These are phyloP conservation scores for Aspiorhynchus laticeps DNA, from an alignment of 2,113 vertebrate genomes.

Conservation along the genomic window DNA sequence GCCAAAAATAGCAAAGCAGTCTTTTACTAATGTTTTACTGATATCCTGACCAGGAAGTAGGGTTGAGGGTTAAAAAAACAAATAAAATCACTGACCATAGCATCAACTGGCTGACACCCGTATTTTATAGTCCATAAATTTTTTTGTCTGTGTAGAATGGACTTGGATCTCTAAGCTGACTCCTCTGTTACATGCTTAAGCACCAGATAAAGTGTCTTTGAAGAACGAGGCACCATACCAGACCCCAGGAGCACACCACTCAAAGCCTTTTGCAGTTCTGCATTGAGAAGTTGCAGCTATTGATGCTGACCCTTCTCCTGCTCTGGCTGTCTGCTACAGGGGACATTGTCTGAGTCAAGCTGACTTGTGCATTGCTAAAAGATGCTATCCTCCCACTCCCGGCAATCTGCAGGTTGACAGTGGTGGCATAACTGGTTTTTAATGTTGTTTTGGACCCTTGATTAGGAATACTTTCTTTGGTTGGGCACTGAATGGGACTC, in stretches of 20 bases:
- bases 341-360: conserved; percentile 82
- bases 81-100: conserved; percentile 35
- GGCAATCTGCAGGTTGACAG: conserved; percentile 87
- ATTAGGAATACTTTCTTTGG: conserved; percentile 38
- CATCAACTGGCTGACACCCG: conserved; percentile 43
- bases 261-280: conserved; percentile 65
- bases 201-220: conserved; percentile 55
- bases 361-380: conserved; percentile 87
- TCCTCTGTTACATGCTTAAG: conserved; percentile 47
- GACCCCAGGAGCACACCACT: conserved; percentile 24
- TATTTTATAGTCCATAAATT: conserved; percentile 39
- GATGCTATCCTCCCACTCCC: conserved; percentile 83
- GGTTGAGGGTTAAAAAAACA: not conserved
- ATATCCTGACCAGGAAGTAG: conserved; percentile 10
- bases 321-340: conserved; percentile 66
- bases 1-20: conserved; percentile 39
- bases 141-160: conserved; percentile 24
- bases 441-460: conserved; percentile 46
- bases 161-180: conserved; percentile 20
- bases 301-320: conserved; percentile 73
- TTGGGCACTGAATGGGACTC: conserved; percentile 25
- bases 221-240: conserved; percentile 17
- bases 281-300: conserved; percentile 66
- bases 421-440: conserved; percentile 86
- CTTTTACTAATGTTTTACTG: conserved; percentile 26